Percentiles rank a stretch among this genome's conserved stretches.
Conservation (phyloP, 2,113 vertebrate genomes). For the Eublepharis macularius region DNA sequence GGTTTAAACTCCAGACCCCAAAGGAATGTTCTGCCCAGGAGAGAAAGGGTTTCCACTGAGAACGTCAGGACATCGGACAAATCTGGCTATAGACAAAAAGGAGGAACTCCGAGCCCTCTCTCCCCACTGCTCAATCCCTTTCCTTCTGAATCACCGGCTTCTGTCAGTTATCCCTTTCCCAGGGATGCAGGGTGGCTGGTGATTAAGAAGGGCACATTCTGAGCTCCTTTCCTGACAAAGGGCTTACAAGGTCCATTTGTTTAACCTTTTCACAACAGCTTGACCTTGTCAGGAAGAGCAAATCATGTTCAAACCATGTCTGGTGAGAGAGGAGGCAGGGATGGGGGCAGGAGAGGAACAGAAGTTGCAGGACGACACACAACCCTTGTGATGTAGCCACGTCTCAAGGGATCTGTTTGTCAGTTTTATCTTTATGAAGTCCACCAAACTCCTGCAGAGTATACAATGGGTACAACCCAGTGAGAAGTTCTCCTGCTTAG, state of each 20-base stretch:
- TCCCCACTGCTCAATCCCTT: not conserved
- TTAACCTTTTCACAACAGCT: constrained; percentile 92
- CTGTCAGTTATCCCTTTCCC: constrained; percentile 51
- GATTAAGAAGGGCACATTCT: constrained; percentile 68
- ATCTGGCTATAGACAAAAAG: not conserved
- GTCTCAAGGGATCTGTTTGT: not conserved
- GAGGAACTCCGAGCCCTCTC: not conserved
- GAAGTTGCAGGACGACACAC: not conserved
- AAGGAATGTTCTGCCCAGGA: constrained; percentile 45
- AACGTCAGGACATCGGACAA: not conserved
- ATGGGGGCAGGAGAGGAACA: not conserved
- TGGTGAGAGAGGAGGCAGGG: constrained; percentile 23
- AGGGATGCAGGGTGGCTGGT: constrained; percentile 50
- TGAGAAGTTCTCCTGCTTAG: not conserved
- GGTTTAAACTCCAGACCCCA: constrained; percentile 62
- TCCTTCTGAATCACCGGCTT: not conserved
- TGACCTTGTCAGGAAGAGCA: constrained; percentile 89
- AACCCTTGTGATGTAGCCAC: not conserved
- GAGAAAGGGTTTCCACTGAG: constrained; percentile 40
- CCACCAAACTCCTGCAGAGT: fast-evolving
- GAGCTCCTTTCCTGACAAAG: constrained; percentile 69
- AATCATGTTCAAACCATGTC: constrained; percentile 79
- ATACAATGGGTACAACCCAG: not conserved
- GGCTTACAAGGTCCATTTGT: constrained; percentile 83
- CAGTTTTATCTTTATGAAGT: fast-evolving